phyloP scores from a whole-genome alignment of 2,888 invertebrate genomes.

The Monochamus alternatus region DNA sequence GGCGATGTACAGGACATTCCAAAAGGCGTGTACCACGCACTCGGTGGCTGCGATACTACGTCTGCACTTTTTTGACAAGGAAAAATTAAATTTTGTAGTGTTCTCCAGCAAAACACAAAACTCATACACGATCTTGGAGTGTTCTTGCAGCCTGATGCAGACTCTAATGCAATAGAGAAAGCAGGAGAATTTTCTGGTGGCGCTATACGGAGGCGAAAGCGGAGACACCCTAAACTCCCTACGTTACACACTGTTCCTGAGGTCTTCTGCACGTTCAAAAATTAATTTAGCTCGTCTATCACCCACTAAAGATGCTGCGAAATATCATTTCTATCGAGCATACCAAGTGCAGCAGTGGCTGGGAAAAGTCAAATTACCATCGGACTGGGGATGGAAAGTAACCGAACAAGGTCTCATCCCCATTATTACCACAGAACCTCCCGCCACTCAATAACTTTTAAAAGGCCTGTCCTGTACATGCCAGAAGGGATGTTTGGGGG shows the following conservation, averaged over 20 bases:
- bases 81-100: slow-evolving; percentile 8
- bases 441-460: neutral
- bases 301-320: slow-evolving; percentile 10
- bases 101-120: neutral
- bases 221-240: slow-evolving; percentile 9
- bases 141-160: neutral
- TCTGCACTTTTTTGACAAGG: slow-evolving; percentile 26
- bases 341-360: neutral
- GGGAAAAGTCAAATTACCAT: neutral
- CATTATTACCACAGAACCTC: neutral
- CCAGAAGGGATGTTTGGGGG: neutral
- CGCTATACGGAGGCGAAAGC: slow-evolving; percentile 10
- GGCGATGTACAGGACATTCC: slow-evolving; percentile 9
- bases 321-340: neutral
- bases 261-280: neutral
- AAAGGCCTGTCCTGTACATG: neutral
- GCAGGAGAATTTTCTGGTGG: slow-evolving; percentile 14
- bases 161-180: slow-evolving; percentile 11
- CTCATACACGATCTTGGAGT: neutral
- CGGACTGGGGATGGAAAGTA: neutral
- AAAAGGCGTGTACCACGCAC: neutral
- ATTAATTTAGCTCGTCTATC: slow-evolving; percentile 5
- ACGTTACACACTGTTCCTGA: neutral
- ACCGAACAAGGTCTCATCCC: neutral
- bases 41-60: slow-evolving; percentile 21